phyloP scores from a whole-genome alignment of 1,140 invertebrate species.

The Nylanderia fulva region DNA sequence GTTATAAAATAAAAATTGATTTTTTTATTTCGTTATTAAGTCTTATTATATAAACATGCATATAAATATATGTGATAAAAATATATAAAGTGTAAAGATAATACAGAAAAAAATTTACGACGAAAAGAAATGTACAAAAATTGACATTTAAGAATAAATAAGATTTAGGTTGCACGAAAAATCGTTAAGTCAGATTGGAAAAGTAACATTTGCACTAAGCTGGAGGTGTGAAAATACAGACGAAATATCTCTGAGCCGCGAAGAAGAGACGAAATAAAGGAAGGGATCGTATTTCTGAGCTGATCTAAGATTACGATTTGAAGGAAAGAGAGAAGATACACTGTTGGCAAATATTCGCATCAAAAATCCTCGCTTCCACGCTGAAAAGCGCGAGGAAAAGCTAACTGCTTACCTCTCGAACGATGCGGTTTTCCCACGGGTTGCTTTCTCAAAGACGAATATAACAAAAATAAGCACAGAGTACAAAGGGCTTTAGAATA shows the following conservation, averaged over 20 bases:
- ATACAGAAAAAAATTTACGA: neutral
- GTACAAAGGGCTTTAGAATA: constrained; percentile 43
- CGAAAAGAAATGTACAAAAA: neutral
- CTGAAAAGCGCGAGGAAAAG: constrained; percentile 43
- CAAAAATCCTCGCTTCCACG: constrained; percentile 48
- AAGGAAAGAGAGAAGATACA: constrained; percentile 40
- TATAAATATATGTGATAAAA: neutral
- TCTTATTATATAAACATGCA: neutral
- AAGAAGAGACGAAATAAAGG: constrained; percentile 48
- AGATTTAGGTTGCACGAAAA: constrained; percentile 19
- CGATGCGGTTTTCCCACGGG: constrained; percentile 54
- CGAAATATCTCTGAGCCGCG: constrained; percentile 27
- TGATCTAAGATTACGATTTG: constrained; percentile 59
- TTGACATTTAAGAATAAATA: constrained; percentile 6
- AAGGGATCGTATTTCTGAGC: constrained; percentile 47
- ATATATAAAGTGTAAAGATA: neutral
- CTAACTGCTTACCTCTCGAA: constrained; percentile 55
- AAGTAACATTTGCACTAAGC: constrained; percentile 32
- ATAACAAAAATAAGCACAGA: constrained; percentile 12
- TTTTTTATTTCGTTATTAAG: neutral
- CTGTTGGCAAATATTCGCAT: constrained; percentile 55
- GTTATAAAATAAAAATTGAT: neutral
- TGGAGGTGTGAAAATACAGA: constrained; percentile 39
- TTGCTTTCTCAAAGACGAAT: constrained; percentile 1
- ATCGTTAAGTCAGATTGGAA: constrained; percentile 43